Base-by-base conservation (phyloP, 2,888 invertebrate genomes). In the Cenopis cana region DNA sequence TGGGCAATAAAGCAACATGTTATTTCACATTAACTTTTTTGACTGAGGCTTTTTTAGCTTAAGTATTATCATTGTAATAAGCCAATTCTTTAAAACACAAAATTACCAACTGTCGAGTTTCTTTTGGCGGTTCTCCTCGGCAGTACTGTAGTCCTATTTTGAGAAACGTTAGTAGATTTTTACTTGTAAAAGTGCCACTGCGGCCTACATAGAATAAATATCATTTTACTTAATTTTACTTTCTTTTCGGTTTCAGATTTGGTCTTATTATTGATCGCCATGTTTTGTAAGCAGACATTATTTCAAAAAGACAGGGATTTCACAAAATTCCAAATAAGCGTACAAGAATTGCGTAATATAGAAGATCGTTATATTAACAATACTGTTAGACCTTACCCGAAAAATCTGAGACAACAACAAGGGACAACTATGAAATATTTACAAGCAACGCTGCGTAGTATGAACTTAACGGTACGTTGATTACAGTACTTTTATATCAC, bases 381-480 rank as follows among this genome's bases (percentile, higher is more conserved):
- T 17, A 33, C 46, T 12, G 14, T 61, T 8, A 29, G 0, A 33
- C 14, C 60, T 1, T 41, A 29, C n/a, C 29, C 49, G 2, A 9
- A 6, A 6, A 0, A 14, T 12, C 20, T 41, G 41, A 41, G 41
- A 41, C 1, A 29, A 3, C 0, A 1, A 5, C 1, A 6, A 5
- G 24, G 4, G 6, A 50, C 49, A 12, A 61, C 61, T 0, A 0
- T 50, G 11, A 50, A 33, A 33, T 61, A 50, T 18, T 6, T 61
- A 12, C 61, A 61, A 50, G 61, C 61, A 18, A 61, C 61, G 11
- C 17, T 61, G 49, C 49, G 49, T 8, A 61, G 49, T 5, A 50
- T 61, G 61, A 61, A 61, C 18, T 2, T 17, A 8, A 50, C 61
- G 61, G 61, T 61, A 50, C 24, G 60, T 46, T 8, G n/a, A 46